Evolutionary conservation across 1,140 invertebrate genomes (phyloP).

Genomic region (Brachionus rubens): DNA sequence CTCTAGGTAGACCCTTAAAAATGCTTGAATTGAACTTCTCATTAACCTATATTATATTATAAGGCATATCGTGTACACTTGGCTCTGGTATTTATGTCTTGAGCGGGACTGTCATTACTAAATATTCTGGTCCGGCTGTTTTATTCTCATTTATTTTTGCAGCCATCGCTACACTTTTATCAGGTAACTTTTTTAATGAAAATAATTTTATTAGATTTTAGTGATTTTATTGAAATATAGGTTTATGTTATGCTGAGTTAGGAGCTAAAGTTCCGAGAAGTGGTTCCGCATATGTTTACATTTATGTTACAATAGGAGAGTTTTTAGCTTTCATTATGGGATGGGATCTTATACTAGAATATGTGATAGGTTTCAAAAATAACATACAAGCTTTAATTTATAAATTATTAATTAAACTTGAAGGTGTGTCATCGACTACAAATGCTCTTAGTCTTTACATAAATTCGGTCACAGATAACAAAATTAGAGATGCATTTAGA

Average conservation of each 20-base stretch:
- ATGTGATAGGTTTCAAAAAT: slow-evolving; percentile 72
- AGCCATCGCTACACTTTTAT: slow-evolving; percentile 77
- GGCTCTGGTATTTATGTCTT: slow-evolving; percentile 70
- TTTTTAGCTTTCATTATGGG: slow-evolving; percentile 88
- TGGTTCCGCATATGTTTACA: slow-evolving; percentile 72
- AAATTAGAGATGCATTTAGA: slow-evolving; percentile 52
- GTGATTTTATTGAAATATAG: no score
- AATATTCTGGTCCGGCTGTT: slow-evolving; percentile 84
- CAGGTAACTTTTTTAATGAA: slow-evolving; percentile 49
- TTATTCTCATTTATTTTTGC: slow-evolving; percentile 81
- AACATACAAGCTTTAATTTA: background rate
- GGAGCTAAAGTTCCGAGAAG: slow-evolving; percentile 81
- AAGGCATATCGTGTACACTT: slow-evolving; percentile 60
- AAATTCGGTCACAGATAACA: slow-evolving; percentile 53
- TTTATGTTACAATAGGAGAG: slow-evolving; percentile 70
- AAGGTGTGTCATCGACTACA: slow-evolving; percentile 11
- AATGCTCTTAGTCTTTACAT: slow-evolving; percentile 36
- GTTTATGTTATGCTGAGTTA: slow-evolving; percentile 88
- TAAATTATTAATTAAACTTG: no score
- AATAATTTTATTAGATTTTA: no score
- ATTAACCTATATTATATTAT: background rate
- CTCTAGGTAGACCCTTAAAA: slow-evolving; percentile 58
- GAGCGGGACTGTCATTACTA: slow-evolving; percentile 51
- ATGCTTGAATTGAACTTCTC: background rate
- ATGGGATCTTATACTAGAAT: slow-evolving; percentile 83